A percentile compares a stretch with the other conserved stretches of the same genome.
phyloP scores from a whole-genome alignment of 2,888 invertebrate species.

The Lithophane leautieri region DNA sequence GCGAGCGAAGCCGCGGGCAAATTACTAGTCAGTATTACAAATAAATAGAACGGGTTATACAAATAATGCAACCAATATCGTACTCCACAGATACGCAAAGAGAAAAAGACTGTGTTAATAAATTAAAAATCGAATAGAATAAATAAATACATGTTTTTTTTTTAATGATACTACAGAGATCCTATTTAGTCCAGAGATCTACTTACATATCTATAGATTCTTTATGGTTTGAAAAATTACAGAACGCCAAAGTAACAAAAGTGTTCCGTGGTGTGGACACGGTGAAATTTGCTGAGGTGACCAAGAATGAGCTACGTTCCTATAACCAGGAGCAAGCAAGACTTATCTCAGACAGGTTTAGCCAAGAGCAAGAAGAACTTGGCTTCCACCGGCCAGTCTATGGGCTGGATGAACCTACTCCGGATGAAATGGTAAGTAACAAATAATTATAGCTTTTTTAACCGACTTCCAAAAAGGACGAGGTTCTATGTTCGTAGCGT shows the following conservation, averaged over 20 bases:
- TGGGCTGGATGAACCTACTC: slow-evolving; percentile 78
- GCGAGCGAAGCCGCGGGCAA: too few species aligned
- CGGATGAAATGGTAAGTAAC: slow-evolving; percentile 78
- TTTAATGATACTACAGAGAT: not conserved
- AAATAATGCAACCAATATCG: not conserved
- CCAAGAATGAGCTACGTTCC: slow-evolving; percentile 75
- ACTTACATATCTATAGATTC: not conserved
- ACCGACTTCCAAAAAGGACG: too few species aligned
- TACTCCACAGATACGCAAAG: not conserved
- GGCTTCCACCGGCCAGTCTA: slow-evolving; percentile 70
- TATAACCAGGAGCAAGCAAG: slow-evolving; percentile 69
- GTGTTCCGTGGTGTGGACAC: slow-evolving; percentile 82
- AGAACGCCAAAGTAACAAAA: slow-evolving; percentile 80
- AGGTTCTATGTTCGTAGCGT: too few species aligned
- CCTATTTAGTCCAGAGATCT: not conserved
- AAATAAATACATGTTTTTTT: not conserved
- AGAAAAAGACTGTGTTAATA: not conserved
- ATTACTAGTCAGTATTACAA: too few species aligned
- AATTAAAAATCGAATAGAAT: not conserved
- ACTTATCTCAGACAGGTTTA: slow-evolving; percentile 45
- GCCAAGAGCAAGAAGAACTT: slow-evolving; percentile 65
- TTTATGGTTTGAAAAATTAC: slow-evolving; percentile 7
- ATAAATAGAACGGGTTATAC: not conserved
- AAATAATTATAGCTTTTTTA: not conserved
- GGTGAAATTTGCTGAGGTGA: slow-evolving; percentile 76